These are phyloP conservation scores for Eurosta solidaginis DNA, from an alignment of 1,140 invertebrate genomes.

Conservation along the genomic window DNA sequence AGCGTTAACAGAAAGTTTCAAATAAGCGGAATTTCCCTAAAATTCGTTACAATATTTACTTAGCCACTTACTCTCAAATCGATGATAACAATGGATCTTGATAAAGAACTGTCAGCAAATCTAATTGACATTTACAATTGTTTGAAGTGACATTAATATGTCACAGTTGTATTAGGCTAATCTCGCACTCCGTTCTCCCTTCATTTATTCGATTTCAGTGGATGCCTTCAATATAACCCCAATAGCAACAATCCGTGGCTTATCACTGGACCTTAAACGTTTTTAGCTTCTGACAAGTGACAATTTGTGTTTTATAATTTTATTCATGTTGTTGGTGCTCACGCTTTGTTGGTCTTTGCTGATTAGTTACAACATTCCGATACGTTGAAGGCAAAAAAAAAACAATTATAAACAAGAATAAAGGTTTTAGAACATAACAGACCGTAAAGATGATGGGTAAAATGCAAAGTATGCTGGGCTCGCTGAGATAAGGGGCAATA, in stretches of 20 bases:
- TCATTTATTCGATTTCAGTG: neutral
- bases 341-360: conserved; percentile 13
- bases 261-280: conserved; percentile 1
- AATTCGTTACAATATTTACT: too few relatives aligned
- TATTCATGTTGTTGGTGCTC: neutral
- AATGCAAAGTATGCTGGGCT: neutral
- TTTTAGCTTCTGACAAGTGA: conserved; percentile 18
- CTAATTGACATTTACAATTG: neutral
- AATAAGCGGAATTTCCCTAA: too few relatives aligned
- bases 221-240: neutral
- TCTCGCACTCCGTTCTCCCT: neutral
- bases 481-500: neutral
- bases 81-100: too few relatives aligned
- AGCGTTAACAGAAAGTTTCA: too few relatives aligned
- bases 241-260: neutral
- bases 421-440: conserved; percentile 18
- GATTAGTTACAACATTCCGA: conserved; percentile 25
- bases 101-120: neutral
- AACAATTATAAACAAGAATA: neutral
- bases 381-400: neutral
- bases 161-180: neutral
- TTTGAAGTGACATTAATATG: neutral
- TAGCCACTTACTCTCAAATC: too few relatives aligned
- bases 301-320: conserved; percentile 28
- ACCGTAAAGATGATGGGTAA: neutral